A percentile compares a stretch with the other conserved stretches of the same genome.
Conservation (phyloP, 2,113 vertebrate species). For the Tringa solitaria region DNA sequence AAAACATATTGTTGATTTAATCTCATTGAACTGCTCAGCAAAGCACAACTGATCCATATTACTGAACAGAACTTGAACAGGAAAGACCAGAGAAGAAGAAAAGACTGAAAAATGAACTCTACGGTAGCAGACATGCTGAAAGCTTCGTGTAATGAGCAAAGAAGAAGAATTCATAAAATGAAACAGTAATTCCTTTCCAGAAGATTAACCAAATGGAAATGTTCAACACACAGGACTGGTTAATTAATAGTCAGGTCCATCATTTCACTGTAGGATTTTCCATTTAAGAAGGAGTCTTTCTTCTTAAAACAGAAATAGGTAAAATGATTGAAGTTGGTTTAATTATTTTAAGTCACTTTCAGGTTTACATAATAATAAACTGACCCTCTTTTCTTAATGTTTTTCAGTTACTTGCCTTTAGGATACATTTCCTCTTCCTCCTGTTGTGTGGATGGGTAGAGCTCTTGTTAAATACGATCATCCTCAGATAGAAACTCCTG, state of each 20-base stretch:
- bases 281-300: background rate
- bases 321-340: background rate
- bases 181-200: slow-evolving; percentile 60
- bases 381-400: background rate
- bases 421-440: background rate
- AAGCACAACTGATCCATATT: slow-evolving; percentile 26
- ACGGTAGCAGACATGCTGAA: slow-evolving; percentile 1
- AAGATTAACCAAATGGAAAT: slow-evolving; percentile 59
- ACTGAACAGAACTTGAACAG: background rate
- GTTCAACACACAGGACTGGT: slow-evolving; percentile 20
- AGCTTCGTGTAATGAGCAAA: slow-evolving; percentile 19
- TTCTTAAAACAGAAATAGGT: background rate
- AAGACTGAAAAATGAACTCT: background rate
- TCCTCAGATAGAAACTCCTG: background rate
- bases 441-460: background rate
- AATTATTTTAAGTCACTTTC: background rate
- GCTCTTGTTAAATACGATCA: background rate
- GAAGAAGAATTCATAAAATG: slow-evolving; percentile 24
- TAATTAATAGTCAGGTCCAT: slow-evolving; percentile 56
- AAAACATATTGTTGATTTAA: slow-evolving; percentile 31
- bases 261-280: slow-evolving; percentile 34
- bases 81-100: slow-evolving; percentile 12
- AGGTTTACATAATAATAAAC: background rate
- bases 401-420: background rate
- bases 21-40: slow-evolving; percentile 45